Evolutionary conservation across 2,888 invertebrate species (phyloP), one percentile per base, ranked within the genome.

Genomic region (Eudasyphora cyanicolor): DNA sequence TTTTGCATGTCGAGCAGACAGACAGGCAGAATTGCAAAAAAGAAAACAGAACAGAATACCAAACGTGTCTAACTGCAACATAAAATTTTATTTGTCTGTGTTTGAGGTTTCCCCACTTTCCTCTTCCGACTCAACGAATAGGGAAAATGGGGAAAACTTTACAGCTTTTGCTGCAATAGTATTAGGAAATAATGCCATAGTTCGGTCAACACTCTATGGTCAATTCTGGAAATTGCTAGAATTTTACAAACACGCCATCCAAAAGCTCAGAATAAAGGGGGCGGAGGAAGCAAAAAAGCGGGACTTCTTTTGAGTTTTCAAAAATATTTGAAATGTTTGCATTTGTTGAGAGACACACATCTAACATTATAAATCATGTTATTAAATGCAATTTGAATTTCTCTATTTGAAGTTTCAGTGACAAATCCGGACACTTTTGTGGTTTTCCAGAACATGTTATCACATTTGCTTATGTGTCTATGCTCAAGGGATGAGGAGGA

Each of bases 1-100:
- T 21, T 67, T 67, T 76, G 76, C 64, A 67, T 76, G 67, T 76
- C 49, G 35, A 76, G 17, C 51, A 67, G 54, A 76, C 76, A 76
- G 35, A 76, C 35, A n/a, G 35, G 35, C 64, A n/a, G n/a, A n/a
- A n/a, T n/a, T 60, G 14, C 14, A 24, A 10, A 27, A 29, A 32
- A 14, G n/a, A 32, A 29, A 60, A 27, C 27, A 14, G 32, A 57
- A 38, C 8, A 64, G 45, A 19, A 64, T 4, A 70, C 29, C 17
- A 51, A 32, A 19, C 32, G 49, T 64, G 42, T 76, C 21, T 76
- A 76, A 67, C 76, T 76, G 64, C 76, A 51, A 76, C 51, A 76
- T 38, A 64, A 35, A 64, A 76, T 35, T 29, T 67, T 64, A 76
- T 67, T 38, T 76, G 49, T 49, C 24, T 35, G 35, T 64, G 64